phyloP scores from a whole-genome alignment of 2,797 vertebrate species.

The Sebastes flavidus region DNA sequence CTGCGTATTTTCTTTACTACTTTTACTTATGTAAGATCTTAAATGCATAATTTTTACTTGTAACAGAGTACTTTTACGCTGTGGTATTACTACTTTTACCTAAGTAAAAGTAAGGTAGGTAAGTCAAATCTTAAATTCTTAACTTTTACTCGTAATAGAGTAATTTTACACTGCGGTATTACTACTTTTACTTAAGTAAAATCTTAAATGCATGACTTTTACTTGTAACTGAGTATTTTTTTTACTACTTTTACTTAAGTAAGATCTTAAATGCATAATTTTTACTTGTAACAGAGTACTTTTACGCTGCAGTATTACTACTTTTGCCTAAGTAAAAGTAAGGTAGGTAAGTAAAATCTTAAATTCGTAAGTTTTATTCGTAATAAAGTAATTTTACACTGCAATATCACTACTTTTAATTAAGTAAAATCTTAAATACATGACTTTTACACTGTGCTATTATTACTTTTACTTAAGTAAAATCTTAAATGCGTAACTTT shows the following conservation, averaged over 20 bases:
- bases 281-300: not conserved
- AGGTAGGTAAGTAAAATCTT: not conserved
- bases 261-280: not conserved
- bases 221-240: not conserved
- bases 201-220: not conserved
- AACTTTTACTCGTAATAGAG: too few species aligned
- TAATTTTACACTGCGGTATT: not conserved
- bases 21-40: not conserved
- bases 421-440: not conserved
- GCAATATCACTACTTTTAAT: not conserved
- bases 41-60: not conserved
- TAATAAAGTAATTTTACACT: not conserved
- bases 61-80: not conserved
- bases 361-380: not conserved
- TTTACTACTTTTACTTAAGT: not conserved
- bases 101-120: not conserved
- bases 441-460: not conserved
- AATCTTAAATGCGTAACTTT: not conserved
- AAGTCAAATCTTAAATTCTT: too few species aligned
- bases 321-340: not conserved
- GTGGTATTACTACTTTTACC: not conserved
- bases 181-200: not conserved
- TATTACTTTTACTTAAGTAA: not conserved
- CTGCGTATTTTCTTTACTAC: not conserved
- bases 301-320: not conserved